Evolutionary conservation across 1,140 invertebrate genomes (phyloP), one percentile per base, ranked within the genome.

Genomic region (Cardiocondyla obscurior): DNA sequence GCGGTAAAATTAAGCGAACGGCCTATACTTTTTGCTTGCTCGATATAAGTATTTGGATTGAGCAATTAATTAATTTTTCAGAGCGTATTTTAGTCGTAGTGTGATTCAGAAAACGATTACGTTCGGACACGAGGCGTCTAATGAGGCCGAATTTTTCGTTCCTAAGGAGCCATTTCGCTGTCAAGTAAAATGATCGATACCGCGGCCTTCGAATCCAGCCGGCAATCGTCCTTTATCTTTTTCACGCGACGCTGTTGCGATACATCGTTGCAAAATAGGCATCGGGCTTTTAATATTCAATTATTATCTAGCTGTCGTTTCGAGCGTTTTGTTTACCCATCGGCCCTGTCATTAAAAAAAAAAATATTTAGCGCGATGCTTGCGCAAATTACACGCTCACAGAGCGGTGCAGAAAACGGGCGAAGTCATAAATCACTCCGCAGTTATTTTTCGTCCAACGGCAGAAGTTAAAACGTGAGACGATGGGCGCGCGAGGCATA

Each of bases 141-240:
- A 55, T 46, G 60, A 14, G 30, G 44, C 2, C 22, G 19, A 1
- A 60, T 28, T 39, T 46, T 28, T n/a, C 8, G 30, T 33, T 25
- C 25, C 2, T 10, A 51, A 12, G 12, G 51, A 53, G 19, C 46
- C 28, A 42, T 77, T 39, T 49, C 58, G 22, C 55, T 83, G 67
- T 72, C 84, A 58, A 36, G 36, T 28, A 60, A 60, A 85, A 82
- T 82, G 77, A 82, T 83, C 53, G 76, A 86, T 82, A 76, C 62
- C 22, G 65, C 33, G 28, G 55, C 16, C 14, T 64, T 28, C 6
- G 49, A 53, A 30, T 55, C 10, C 44, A 60, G 62, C n/a, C 10
- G n/a, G 16, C 22, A 14, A 16, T 57, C 4, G 12, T 44, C 0
- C 14, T 22, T 19, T 28, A 46, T 74, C 72, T 49, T 42, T 33